These are phyloP conservation scores for Atrina japonica DNA, from an alignment of 2,888 invertebrate species.

Conservation along the genomic window DNA sequence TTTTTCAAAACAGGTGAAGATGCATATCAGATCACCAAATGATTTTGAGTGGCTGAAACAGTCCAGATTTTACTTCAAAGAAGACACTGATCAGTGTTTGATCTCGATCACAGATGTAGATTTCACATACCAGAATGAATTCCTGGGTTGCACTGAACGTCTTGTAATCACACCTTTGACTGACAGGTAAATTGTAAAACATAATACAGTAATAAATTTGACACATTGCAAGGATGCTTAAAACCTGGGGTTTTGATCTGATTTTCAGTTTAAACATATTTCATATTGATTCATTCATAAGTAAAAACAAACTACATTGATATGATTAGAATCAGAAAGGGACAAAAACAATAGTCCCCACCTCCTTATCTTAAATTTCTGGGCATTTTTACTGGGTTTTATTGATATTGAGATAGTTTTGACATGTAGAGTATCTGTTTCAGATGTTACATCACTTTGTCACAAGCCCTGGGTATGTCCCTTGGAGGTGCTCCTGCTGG, in stretches of 20 bases:
- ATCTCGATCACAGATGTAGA: conserved; percentile 97
- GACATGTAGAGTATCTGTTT: conserved; percentile 13
- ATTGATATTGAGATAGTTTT: no score
- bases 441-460: conserved; percentile 97
- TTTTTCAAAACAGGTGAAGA: conserved; percentile 85
- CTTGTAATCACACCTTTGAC: conserved; percentile 97
- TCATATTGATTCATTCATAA: no score
- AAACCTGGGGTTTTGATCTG: no score
- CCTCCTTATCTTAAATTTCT: no score
- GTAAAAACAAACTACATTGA: no score
- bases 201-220: not conserved
- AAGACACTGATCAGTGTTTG: conserved; percentile 94
- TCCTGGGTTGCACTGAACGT: conserved; percentile 96
- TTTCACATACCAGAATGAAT: conserved; percentile 97
- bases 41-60: conserved; percentile 99
- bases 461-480: conserved; percentile 96
- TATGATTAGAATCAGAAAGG: no score
- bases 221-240: no score
- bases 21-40: conserved; percentile 92
- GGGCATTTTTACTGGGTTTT: no score
- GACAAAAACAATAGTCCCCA: no score
- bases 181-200: conserved; percentile 87
- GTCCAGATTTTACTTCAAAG: conserved; percentile 97
- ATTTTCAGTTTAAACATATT: not conserved
- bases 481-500: conserved; percentile 97